phyloP scores from a whole-genome alignment of 2,113 vertebrate species.

The Globicephala melas region DNA sequence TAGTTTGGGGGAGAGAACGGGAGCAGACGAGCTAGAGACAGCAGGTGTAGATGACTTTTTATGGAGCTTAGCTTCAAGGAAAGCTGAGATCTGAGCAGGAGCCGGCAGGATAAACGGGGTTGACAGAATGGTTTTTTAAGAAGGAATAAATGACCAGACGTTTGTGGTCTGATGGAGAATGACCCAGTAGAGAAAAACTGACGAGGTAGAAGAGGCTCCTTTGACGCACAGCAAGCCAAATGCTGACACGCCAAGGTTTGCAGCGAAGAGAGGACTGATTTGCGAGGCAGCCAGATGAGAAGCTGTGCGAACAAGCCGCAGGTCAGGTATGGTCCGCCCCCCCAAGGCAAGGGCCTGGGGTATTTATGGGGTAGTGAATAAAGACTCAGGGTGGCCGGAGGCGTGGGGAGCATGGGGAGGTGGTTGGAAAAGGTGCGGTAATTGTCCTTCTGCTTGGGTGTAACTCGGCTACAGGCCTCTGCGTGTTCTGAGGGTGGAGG shows the following conservation, averaged over 20 bases:
- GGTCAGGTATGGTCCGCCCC: fast-evolving
- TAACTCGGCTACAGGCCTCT: background rate
- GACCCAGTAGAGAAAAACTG: background rate
- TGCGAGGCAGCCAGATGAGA: background rate
- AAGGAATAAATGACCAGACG: background rate
- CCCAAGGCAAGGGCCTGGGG: background rate
- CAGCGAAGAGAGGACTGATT: background rate
- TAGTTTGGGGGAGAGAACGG: background rate
- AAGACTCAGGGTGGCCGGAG: background rate
- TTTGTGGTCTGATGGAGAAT: background rate
- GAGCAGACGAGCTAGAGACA: background rate
- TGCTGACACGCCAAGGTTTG: background rate
- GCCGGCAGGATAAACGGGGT: background rate
- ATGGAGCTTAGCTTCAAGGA: background rate
- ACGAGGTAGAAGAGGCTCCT: background rate
- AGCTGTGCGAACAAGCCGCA: background rate
- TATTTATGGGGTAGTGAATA: background rate
- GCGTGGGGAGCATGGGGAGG: background rate
- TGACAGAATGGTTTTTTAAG: background rate
- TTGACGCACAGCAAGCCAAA: background rate
- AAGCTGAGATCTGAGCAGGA: background rate
- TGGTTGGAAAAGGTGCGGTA: background rate
- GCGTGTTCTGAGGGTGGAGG: background rate
- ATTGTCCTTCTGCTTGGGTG: background rate
- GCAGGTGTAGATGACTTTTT: too few relatives aligned